Base-by-base conservation (phyloP, 2,797 vertebrate species). In the Peromyscus melanophrys region DNA sequence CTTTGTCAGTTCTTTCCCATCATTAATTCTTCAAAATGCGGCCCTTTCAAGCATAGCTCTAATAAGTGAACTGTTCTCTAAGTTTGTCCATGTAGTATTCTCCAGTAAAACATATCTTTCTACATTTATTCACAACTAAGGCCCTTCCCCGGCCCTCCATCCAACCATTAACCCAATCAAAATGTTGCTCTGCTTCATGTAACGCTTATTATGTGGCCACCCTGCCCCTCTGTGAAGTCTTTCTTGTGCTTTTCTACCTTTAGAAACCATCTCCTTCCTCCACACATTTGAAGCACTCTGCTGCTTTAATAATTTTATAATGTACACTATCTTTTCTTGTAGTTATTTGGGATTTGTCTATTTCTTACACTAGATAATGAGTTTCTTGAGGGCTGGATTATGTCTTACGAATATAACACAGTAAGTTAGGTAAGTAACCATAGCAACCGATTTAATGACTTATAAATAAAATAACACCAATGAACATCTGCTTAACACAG, bases 291-390 rank as follows among this genome's bases (percentile, higher is more conserved):
- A 27, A 92, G 49, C 16, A 89, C 11, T 83, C 37, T 81, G 59
- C 4, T 65, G 94, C 31, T 27, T 93, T 46, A 91, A 25, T 46
- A 91, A 31, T 90, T 84, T 76, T 76, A 81, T 57, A 46, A 81
- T 12, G 0, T 57, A 63, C 11, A 40, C 40, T 89, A 88, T 29
- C 1, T 81, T 83, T 80, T 88, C 34, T 17, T 69, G 16, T n/a
- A 83, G 46, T 89, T 78, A 76, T 37, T 94, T 97, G 78, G 8
- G 80, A 90, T 84, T 82, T 82, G 59, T 71, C 34, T 43, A 93
- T 3, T 12, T 87, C 19, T 49, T 91, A 29, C 49, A 91, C 75
- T 78, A 84, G 75, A 73, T 57, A 91, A 55, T 81, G 46, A 93
- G 55, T 29, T 90, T 63, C 63, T 27, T 83, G 31, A 95, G 25